These are phyloP conservation scores for Yponomeuta malinellus DNA, from an alignment of 2,888 invertebrate genomes.

Conservation along the genomic window DNA sequence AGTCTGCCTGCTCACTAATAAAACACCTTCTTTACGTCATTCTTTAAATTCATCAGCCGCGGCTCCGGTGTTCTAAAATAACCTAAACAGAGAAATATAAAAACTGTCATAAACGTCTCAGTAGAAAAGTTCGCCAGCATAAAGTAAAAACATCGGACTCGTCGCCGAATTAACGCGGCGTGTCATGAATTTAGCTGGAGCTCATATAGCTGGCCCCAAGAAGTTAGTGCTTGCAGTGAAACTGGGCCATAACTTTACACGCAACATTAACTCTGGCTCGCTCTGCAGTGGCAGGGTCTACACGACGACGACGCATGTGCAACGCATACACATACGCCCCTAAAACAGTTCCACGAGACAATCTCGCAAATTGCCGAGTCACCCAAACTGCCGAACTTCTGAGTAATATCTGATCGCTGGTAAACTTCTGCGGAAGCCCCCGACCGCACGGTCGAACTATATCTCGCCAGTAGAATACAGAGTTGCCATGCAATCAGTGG, in stretches of 20 bases:
- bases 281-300: slow-evolving; percentile 41
- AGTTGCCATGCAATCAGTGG: background rate
- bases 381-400: slow-evolving; percentile 25
- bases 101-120: background rate
- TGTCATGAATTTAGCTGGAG: slow-evolving; percentile 52
- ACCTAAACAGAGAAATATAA: background rate
- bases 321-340: slow-evolving; percentile 24
- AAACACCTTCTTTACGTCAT: background rate
- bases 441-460: background rate
- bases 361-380: slow-evolving; percentile 33
- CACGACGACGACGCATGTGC: slow-evolving; percentile 21
- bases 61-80: too few relatives aligned
- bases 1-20: background rate
- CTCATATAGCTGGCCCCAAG: slow-evolving; percentile 40
- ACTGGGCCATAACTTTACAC: slow-evolving; percentile 65
- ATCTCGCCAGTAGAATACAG: background rate
- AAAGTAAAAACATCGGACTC: background rate
- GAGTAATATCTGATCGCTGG: slow-evolving; percentile 30
- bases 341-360: slow-evolving; percentile 34
- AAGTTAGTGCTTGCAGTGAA: slow-evolving; percentile 58
- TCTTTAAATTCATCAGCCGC: background rate
- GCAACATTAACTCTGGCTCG: slow-evolving; percentile 64
- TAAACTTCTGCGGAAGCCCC: slow-evolving; percentile 21
- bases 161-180: slow-evolving; percentile 44
- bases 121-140: background rate